phyloP scores from a whole-genome alignment of 2,113 vertebrate species.

The Blennius ocellaris region DNA sequence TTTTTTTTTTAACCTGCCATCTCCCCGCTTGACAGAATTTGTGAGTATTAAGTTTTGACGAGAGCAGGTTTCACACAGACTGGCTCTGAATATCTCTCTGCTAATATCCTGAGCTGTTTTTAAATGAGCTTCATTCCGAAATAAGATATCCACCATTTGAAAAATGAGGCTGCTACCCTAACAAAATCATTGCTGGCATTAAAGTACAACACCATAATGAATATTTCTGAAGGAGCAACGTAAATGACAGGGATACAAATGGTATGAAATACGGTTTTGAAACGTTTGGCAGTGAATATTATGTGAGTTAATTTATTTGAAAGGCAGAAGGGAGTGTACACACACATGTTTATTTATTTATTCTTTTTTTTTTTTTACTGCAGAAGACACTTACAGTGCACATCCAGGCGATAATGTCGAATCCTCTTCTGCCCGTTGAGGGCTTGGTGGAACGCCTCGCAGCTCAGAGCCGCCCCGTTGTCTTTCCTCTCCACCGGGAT shows the following conservation, averaged over 20 bases:
- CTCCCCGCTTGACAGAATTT: slow-evolving; percentile 47
- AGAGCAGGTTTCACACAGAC: slow-evolving; percentile 45
- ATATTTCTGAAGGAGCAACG: slow-evolving; percentile 21
- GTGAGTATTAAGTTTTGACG: slow-evolving; percentile 60
- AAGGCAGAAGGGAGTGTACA: slow-evolving; percentile 13
- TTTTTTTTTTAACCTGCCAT: neutral
- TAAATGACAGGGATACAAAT: slow-evolving; percentile 43
- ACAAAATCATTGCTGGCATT: slow-evolving; percentile 50
- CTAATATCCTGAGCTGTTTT: slow-evolving; percentile 28
- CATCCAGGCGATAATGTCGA: slow-evolving; percentile 91
- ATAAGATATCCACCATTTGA: slow-evolving; percentile 51
- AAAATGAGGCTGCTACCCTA: slow-evolving; percentile 41
- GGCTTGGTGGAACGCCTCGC: slow-evolving; percentile 88
- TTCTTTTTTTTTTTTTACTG: too few relatives aligned
- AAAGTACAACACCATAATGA: slow-evolving; percentile 36
- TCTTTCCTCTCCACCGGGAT: slow-evolving; percentile 89
- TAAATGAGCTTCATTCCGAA: slow-evolving; percentile 47
- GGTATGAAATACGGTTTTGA: slow-evolving; percentile 48
- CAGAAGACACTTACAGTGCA: slow-evolving; percentile 86
- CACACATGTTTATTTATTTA: too few relatives aligned
- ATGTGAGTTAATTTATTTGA: slow-evolving; percentile 27
- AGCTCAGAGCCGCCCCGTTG: slow-evolving; percentile 88
- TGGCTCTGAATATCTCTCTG: slow-evolving; percentile 34
- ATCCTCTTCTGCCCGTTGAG: slow-evolving; percentile 86
- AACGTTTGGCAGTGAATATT: slow-evolving; percentile 31